A percentile compares a stretch with the other conserved stretches of the same genome.
Evolutionary conservation across 2,888 invertebrate species (phyloP).

Genomic region (Ditylenchus weischeri): DNA sequence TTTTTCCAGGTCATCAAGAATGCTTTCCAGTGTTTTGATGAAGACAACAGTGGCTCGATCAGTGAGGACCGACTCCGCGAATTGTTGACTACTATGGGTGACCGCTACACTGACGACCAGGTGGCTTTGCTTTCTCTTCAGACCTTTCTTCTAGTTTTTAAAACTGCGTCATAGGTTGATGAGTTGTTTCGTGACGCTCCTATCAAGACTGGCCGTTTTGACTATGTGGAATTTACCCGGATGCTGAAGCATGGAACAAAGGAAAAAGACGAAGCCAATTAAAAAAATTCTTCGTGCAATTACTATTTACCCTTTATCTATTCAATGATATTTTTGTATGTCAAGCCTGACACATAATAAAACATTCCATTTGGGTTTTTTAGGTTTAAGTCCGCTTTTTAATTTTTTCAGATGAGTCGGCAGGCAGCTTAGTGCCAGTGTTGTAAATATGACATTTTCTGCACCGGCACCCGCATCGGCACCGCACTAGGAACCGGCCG

Average conservation of each 20-base stretch:
- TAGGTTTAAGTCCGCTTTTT: no score
- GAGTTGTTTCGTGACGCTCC: slow-evolving; percentile 98
- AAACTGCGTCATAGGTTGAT: slow-evolving; percentile 68
- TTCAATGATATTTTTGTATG: neutral
- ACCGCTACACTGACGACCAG: slow-evolving; percentile 57
- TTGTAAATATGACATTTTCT: no score
- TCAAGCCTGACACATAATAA: neutral
- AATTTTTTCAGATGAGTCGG: no score
- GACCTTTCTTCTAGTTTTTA: neutral
- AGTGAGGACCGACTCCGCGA: slow-evolving; percentile 79
- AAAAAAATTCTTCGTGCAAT: slow-evolving; percentile 8
- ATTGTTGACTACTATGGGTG: slow-evolving; percentile 78
- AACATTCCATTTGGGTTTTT: slow-evolving; percentile 1
- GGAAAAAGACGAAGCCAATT: slow-evolving; percentile 79
- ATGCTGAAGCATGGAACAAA: slow-evolving; percentile 98
- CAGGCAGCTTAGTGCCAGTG: no score
- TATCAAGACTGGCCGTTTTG: slow-evolving; percentile 84
- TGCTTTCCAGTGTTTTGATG: slow-evolving; percentile 98
- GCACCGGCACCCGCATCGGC: no score
- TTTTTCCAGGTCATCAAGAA: slow-evolving; percentile 76
- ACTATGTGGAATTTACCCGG: slow-evolving; percentile 96
- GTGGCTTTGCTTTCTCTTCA: slow-evolving; percentile 25
- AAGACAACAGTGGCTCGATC: slow-evolving; percentile 71
- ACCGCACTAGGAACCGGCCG: no score
- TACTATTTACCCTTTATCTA: neutral